Percentiles rank a stretch among this genome's conserved stretches.
Evolutionary conservation across 2,888 invertebrate species (phyloP).

Genomic region (Luffia ferchaultella): DNA sequence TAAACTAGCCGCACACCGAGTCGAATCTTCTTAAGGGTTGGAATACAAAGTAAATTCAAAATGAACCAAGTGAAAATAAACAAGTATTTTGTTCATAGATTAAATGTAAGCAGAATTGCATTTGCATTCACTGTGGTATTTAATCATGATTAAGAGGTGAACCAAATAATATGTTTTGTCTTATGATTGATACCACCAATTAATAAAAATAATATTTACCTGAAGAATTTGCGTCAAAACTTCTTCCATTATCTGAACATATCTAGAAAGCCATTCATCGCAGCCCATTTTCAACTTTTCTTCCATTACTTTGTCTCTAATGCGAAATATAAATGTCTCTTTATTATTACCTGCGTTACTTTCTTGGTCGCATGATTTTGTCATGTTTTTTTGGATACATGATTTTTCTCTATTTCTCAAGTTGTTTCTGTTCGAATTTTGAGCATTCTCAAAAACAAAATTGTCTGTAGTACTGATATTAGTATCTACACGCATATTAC

Average conservation of each 20-base stretch:
- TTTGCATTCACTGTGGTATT: conserved; percentile 9
- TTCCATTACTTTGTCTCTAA: conserved; percentile 30
- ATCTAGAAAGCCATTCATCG: conserved; percentile 48
- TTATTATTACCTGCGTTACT: neutral
- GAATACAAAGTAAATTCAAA: too few species aligned
- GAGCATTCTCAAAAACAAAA: neutral
- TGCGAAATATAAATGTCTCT: conserved; percentile 25
- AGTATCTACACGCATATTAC: neutral
- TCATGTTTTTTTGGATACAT: neutral
- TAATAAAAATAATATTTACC: conserved; percentile 22
- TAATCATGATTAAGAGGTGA: too few species aligned
- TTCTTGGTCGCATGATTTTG: neutral
- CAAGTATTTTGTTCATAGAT: too few species aligned
- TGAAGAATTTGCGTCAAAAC: conserved; percentile 34
- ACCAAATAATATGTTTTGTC: too few species aligned
- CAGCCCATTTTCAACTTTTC: conserved; percentile 29
- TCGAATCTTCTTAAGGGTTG: too few species aligned
- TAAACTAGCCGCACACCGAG: too few species aligned
- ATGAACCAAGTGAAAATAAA: too few species aligned
- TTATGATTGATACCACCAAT: too few species aligned
- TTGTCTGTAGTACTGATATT: neutral
- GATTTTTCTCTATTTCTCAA: neutral
- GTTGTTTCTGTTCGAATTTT: neutral
- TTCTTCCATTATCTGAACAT: conserved; percentile 51
- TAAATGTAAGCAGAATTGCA: too few species aligned